Base-by-base conservation (phyloP, 2,888 invertebrate genomes). In the Drosophila melanocephala region DNA sequence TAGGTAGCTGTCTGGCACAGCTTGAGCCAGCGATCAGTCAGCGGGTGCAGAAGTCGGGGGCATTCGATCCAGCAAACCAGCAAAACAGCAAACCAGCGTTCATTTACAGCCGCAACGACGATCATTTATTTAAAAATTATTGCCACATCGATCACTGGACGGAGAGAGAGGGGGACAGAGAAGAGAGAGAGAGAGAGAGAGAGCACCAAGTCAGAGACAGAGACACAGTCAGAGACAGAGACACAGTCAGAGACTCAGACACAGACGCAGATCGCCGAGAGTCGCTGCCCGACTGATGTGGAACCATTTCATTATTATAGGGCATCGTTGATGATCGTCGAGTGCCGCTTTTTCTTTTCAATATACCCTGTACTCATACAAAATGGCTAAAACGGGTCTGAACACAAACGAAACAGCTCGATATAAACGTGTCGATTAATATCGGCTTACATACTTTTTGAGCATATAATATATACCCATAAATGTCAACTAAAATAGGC, bases 41-140 rank as follows among this genome's bases (percentile, higher is more conserved):
- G 62, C 58, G 53, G 42, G 63, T 57, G 44, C 55, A 75, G 68
- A 47, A 60, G 84, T 51, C 28, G 47, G 47, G 28, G 51, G 28
- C 28, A 26, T 35, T 37, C 57, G 62, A 84, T 77, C 79, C 56
- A 68, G 68, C 70, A 47, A 47, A 47, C 44, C 56, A 37, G 39
- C 81, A 28, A 28, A 28, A 6, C 26, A 2, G 56, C 37, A 39
- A 37, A 56, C 16, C 57, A 39, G 39, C 82, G 85, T 89, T 91
- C 87, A 91, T 87, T 87, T 91, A 87, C 87, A 90, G 82, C 69
- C 72, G 75, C 77, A 75, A 75, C 82, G 74, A 63, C 75, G 83
- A 90, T 90, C 87, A 89, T 87, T 90, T 87, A 90, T 87, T 91
- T 90, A 83, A 85, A 90, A 91, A 90, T 88, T 88, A 91, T 88